These are phyloP conservation scores for Chironomus striatipennis DNA, from an alignment of 1,140 invertebrate species.

Conservation along the genomic window DNA sequence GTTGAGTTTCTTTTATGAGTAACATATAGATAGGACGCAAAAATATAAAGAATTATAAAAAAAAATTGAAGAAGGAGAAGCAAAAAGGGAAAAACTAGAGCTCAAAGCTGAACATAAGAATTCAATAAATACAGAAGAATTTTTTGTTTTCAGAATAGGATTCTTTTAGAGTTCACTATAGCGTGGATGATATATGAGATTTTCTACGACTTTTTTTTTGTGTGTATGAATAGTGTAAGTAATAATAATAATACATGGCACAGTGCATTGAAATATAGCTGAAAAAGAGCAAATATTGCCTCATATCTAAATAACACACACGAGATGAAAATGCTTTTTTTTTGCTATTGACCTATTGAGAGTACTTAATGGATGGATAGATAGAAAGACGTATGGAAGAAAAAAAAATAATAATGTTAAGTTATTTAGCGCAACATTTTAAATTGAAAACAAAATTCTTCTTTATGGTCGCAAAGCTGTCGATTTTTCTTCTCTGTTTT, in stretches of 20 bases:
- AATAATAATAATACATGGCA: neutral
- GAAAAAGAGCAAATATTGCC: conserved; percentile 7
- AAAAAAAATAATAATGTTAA: neutral
- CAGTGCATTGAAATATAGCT: neutral
- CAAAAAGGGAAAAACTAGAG: neutral
- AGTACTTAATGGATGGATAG: conserved; percentile 12
- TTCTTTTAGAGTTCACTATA: conserved; percentile 16
- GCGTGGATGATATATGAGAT: conserved; percentile 23
- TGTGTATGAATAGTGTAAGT: neutral
- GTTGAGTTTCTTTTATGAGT: too few relatives aligned
- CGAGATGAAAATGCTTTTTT: neutral
- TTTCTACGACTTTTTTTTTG: neutral
- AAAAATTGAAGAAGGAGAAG: neutral
- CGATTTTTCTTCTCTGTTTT: too few relatives aligned
- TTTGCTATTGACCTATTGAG: conserved; percentile 12
- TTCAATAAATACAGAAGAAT: neutral
- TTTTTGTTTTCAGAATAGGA: neutral
- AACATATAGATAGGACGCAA: too few relatives aligned
- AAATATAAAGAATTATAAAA: too few relatives aligned
- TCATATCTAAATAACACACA: neutral
- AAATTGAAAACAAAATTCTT: neutral
- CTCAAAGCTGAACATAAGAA: too few relatives aligned
- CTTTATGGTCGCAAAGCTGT: neutral
- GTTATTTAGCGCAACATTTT: conserved; percentile 8
- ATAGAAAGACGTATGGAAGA: neutral